Evolutionary conservation across 2,888 invertebrate species (phyloP), one percentile per base, ranked within the genome.

Genomic region (Epirrhoe tristata): DNA sequence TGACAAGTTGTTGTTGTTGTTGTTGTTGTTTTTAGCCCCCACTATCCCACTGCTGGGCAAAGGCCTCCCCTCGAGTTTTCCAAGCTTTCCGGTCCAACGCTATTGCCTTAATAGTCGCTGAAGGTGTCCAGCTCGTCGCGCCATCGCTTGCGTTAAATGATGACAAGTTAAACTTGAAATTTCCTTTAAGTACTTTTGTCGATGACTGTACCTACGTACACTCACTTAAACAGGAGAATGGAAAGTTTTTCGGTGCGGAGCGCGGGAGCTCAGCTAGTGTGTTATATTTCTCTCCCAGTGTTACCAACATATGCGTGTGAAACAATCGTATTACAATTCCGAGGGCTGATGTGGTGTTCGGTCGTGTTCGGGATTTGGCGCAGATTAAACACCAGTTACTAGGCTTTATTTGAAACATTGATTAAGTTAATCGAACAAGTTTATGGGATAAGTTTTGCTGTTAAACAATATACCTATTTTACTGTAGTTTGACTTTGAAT

Each of bases 401-500:
- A 12, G 12, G 12, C 12, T 24, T 24, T 24, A 43, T 48, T 57
- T 8, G 14, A 57, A 31, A 46, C 31, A 46, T 24, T 46, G 24
- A 57, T 31, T 43, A 6, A 56, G 1, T 36, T 43, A 34, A 34
- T 58, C 7, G 48, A 14, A n/a, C 14, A n/a, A 31, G 56, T 43
- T 57, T 58, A 58, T 58, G 48, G 48, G 57, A 48, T 58, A 57
- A 57, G 57, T 58, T 58, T 50, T 24, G 32, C 32, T 14, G 6
- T 24, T 53, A 31, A 53, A 53, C 14, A 14, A 1, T 53, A 34
- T 16, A 43, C n/a, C n/a, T n/a, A 60, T 16, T 46, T 43, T 6
- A 36, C 12, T 43, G 39, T 12, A 43, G 3, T 5, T 5, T 12
- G 12, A 12, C 0, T 12, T 43, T 24, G 24, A 24, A 24, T 24